phyloP scores from a whole-genome alignment of 2,113 vertebrate species.

The Pogonocichla stellata region DNA sequence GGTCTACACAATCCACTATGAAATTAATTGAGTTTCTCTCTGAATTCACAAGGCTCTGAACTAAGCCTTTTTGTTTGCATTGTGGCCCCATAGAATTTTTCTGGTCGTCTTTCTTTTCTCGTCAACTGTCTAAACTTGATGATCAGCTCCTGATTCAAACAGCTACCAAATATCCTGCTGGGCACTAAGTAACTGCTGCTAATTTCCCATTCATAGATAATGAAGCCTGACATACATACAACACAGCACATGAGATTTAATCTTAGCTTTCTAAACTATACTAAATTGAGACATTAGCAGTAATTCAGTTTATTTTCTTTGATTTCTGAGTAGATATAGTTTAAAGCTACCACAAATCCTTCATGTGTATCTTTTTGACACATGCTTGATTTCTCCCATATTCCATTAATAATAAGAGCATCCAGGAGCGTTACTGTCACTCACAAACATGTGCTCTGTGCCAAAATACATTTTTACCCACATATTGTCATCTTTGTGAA shows the following conservation, averaged over 20 bases:
- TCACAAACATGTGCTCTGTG: background rate
- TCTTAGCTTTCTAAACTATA: background rate
- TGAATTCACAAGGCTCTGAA: background rate
- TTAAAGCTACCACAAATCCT: background rate
- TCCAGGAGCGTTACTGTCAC: background rate
- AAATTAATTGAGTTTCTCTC: background rate
- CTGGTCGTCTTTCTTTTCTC: background rate
- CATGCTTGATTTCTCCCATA: background rate
- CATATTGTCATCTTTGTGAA: background rate
- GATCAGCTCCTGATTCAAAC: background rate
- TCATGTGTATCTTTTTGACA: background rate
- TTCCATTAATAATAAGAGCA: background rate
- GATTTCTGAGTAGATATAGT: background rate
- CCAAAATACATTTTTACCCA: background rate
- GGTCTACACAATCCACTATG: background rate
- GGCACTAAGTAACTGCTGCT: background rate
- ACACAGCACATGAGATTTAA: background rate
- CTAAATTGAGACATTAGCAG: background rate
- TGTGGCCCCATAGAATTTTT: background rate
- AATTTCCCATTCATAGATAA: background rate
- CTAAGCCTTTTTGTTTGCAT: background rate
- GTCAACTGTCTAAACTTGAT: background rate
- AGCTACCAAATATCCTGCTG: slow-evolving; percentile 2
- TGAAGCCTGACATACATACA: background rate
- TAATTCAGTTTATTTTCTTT: background rate